Conservation (phyloP, 2,888 invertebrate genomes). For the Pegoplata infirma region DNA sequence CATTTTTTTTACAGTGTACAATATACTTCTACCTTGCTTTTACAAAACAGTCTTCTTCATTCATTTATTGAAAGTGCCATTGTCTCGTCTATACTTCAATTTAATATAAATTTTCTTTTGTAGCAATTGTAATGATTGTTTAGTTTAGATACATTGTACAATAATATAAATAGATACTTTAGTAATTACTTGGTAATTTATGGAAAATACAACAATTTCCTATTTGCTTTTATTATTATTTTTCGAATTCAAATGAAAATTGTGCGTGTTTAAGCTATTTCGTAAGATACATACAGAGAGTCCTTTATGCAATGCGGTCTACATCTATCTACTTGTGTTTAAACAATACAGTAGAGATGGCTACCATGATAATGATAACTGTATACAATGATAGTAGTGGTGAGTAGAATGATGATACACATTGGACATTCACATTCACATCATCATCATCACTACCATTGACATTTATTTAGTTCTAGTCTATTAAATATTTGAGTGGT, state of each 20-base stretch:
- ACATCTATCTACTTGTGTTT: no score
- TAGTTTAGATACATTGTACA: not conserved
- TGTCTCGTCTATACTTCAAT: not conserved
- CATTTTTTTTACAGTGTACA: no score
- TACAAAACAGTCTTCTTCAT: no score
- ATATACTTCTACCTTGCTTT: no score
- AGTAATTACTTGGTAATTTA: conserved; percentile 55
- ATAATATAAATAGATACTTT: conserved; percentile 14
- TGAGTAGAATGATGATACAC: not conserved
- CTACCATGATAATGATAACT: not conserved
- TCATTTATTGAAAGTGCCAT: not conserved
- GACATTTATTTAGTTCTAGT: conserved; percentile 55
- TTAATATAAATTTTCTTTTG: conserved; percentile 8
- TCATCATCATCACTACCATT: no score
- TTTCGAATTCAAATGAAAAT: conserved; percentile 32
- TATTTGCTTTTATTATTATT: conserved; percentile 40
- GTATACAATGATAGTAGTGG: not conserved
- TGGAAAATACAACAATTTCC: conserved; percentile 41
- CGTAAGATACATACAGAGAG: no score
- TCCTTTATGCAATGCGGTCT: conserved; percentile 13
- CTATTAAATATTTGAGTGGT: conserved; percentile 49
- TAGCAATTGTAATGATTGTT: not conserved
- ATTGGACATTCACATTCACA: not conserved
- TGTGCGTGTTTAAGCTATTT: conserved; percentile 53
- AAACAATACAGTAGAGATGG: not conserved